phyloP scores from a whole-genome alignment of 2,113 vertebrate genomes.

The Engraulis encrasicolus region DNA sequence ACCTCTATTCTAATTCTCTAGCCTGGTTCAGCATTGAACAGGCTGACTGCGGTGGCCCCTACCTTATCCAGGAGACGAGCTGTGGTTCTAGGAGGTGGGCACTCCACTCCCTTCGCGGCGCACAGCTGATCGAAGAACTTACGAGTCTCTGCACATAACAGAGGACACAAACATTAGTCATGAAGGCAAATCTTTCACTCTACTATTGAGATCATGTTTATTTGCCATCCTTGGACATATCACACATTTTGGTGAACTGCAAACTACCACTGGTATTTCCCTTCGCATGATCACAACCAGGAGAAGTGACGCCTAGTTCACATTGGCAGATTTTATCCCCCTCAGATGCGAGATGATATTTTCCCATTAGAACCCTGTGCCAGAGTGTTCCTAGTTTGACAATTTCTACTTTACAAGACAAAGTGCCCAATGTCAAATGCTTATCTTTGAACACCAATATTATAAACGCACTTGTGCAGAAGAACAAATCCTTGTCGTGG shows the following conservation, averaged over 20 bases:
- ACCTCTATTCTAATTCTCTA: background rate
- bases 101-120: constrained; percentile 85
- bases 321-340: no score
- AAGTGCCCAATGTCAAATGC: no score
- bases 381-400: no score
- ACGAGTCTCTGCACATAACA: constrained; percentile 81
- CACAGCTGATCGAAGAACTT: constrained; percentile 92
- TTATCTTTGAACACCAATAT: no score
- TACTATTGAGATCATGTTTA: background rate
- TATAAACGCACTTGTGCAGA: no score
- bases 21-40: background rate
- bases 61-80: constrained; percentile 97
- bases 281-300: no score
- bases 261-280: background rate
- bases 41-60: background rate
- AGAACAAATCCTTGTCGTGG: no score
- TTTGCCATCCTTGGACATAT: background rate
- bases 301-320: no score
- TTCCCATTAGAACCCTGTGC: no score
- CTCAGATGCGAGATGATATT: no score
- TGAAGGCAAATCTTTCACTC: background rate
- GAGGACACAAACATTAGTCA: background rate
- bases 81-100: constrained; percentile 89
- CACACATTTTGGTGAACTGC: background rate
- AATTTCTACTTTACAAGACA: no score